Percentiles rank a stretch among this genome's conserved stretches.
These are phyloP conservation scores for Speoplatyrhinus poulsoni DNA, from an alignment of 2,113 vertebrate species.

Conservation along the genomic window DNA sequence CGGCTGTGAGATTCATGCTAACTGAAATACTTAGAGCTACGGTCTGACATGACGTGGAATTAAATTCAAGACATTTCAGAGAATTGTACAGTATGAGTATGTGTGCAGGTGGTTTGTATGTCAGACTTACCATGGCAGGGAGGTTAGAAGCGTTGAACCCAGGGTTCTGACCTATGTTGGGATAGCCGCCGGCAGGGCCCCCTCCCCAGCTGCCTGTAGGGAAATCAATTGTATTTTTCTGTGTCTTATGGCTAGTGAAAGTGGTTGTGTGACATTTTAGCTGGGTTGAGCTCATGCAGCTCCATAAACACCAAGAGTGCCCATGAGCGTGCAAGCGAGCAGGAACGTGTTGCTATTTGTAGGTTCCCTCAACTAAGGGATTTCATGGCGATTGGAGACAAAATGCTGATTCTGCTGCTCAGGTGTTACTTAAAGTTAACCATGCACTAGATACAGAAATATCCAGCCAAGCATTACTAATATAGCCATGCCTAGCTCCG, in stretches of 20 bases:
- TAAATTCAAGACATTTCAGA: constrained; percentile 8
- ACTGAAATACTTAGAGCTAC: constrained; percentile 56
- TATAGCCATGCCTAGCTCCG: not conserved
- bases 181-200: constrained; percentile 66
- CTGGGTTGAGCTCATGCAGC: no score
- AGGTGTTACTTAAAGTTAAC: no score
- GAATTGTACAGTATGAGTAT: not conserved
- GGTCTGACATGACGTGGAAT: constrained; percentile 13
- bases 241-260: not conserved
- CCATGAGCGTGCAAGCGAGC: no score
- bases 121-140: constrained; percentile 71
- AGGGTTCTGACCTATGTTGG: constrained; percentile 63
- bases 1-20: constrained; percentile 56
- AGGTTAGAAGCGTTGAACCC: constrained; percentile 57
- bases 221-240: not conserved
- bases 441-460: no score
- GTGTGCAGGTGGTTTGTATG: not conserved
- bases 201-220: constrained; percentile 73
- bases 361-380: no score
- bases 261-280: no score
- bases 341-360: not conserved
- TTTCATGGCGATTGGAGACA: no score
- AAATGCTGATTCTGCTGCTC: no score
- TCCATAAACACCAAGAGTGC: no score
- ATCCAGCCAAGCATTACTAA: no score